These are phyloP conservation scores for Spialia ferax DNA, from an alignment of 2,888 invertebrate genomes.

Conservation along the genomic window DNA sequence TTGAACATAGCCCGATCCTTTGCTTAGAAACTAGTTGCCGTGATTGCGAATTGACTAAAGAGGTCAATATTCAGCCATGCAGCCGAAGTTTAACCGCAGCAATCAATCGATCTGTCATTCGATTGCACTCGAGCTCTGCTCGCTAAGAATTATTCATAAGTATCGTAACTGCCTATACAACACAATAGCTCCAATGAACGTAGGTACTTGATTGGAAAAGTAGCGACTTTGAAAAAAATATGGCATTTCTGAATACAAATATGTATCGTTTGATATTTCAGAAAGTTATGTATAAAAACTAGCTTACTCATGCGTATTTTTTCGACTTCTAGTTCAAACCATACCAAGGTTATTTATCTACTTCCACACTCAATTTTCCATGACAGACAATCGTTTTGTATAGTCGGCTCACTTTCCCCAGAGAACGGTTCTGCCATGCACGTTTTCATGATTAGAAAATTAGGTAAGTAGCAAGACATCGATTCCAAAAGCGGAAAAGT, in stretches of 20 bases:
- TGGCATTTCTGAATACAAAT: neutral
- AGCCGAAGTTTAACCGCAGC: slow-evolving; percentile 15
- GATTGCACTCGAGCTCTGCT: neutral
- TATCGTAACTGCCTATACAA: neutral
- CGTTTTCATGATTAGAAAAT: neutral
- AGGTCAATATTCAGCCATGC: slow-evolving; percentile 8
- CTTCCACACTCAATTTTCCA: too few relatives aligned
- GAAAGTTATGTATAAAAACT: too few relatives aligned
- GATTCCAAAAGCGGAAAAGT: neutral
- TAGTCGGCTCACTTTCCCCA: neutral
- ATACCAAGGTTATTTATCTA: too few relatives aligned
- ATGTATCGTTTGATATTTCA: too few relatives aligned
- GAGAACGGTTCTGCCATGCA: neutral
- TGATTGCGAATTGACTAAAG: neutral
- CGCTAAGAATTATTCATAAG: slow-evolving; percentile 4
- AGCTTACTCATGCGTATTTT: too few relatives aligned
- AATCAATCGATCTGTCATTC: slow-evolving; percentile 9
- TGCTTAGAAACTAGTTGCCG: slow-evolving; percentile 1
- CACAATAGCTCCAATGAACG: neutral
- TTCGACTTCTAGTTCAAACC: too few relatives aligned
- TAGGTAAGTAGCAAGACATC: neutral
- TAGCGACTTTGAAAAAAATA: neutral
- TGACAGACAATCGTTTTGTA: neutral
- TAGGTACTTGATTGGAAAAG: neutral
- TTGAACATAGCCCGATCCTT: neutral